Evolutionary conservation across 2,888 invertebrate genomes (phyloP), one percentile per base, ranked within the genome.

Genomic region (Aphrophora alni): DNA sequence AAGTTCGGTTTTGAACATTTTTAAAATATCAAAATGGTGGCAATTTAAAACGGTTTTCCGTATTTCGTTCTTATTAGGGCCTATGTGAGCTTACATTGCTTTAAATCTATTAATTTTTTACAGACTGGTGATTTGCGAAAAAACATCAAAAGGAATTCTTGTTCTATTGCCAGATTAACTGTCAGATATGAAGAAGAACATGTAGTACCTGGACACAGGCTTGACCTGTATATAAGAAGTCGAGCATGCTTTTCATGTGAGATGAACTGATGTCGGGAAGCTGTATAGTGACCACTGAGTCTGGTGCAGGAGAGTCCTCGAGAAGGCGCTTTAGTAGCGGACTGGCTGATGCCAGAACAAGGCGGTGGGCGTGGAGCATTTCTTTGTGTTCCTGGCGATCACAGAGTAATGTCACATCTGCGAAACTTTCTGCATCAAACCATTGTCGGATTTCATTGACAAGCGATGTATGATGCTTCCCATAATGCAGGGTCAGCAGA

Each of bases 391-490:
- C 83, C 28, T 68, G 28, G 72, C 78, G 17, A 25, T 81, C 95
- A 89, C 96, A 96, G 84, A 95, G 93, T 87, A 96, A 93, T 87
- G 94, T 93, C 89, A 96, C 92, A 90, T 96, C 96, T 82, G 95
- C 95, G 89, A 94, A 95, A 89, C 95, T 93, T 88, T 95, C 95
- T 85, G 95, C 95, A 86, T 93, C 92, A 91, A 95, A 95, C 91
- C 96, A 96, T 88, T 95, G 94, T 88, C 94, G 94, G 88, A 96
- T 95, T 91, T 96, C 96, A 89, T 95, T 95, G 89, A 95, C 93
- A 91, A 96, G 94, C 90, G 95, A 95, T 90, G 95, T 95, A 91
- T 95, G 95, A 92, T 96, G 96, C 92, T 96, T 96, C 91, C 95
- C 95, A 91, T 96, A 96, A 90, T 96, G 95, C 90, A 96, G 93